phyloP scores from a whole-genome alignment of 2,888 invertebrate species.

The Andrena fulva region DNA sequence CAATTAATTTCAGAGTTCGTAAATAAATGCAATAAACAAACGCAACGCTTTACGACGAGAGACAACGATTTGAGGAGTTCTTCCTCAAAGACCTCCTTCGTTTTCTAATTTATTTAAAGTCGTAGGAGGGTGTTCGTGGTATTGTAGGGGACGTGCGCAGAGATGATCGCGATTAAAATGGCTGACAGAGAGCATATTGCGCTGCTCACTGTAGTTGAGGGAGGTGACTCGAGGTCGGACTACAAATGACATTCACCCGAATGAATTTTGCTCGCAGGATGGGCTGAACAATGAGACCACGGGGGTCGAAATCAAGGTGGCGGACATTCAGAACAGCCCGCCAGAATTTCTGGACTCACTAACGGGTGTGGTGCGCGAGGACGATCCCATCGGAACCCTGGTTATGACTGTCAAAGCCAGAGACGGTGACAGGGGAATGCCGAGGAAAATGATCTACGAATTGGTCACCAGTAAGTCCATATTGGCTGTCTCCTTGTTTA shows the following conservation, averaged over 20 bases:
- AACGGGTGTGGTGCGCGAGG: conserved; percentile 92
- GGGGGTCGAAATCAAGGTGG: conserved; percentile 91
- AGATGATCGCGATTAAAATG: conserved; percentile 11
- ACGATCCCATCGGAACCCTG: conserved; percentile 93
- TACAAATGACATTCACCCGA: conserved; percentile 8
- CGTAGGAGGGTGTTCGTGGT: background rate
- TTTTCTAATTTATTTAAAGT: conserved; percentile 3
- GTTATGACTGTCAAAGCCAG: conserved; percentile 92
- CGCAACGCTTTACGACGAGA: too few species aligned
- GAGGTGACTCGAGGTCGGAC: background rate
- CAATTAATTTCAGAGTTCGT: too few species aligned
- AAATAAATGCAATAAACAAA: too few species aligned
- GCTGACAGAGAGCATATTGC: conserved; percentile 12
- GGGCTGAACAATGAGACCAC: conserved; percentile 91
- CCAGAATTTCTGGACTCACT: conserved; percentile 93
- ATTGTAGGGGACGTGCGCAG: background rate
- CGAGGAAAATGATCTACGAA: conserved; percentile 91
- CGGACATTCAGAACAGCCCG: conserved; percentile 94
- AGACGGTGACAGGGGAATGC: conserved; percentile 94
- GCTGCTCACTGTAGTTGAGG: background rate
- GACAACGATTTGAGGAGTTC: too few species aligned
- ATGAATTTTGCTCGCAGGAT: conserved; percentile 86
- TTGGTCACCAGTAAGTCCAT: conserved; percentile 90
- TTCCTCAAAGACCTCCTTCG: background rate
- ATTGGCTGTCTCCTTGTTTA: background rate